phyloP scores from a whole-genome alignment of 2,113 vertebrate species.

The Rhabdornis inornatus region DNA sequence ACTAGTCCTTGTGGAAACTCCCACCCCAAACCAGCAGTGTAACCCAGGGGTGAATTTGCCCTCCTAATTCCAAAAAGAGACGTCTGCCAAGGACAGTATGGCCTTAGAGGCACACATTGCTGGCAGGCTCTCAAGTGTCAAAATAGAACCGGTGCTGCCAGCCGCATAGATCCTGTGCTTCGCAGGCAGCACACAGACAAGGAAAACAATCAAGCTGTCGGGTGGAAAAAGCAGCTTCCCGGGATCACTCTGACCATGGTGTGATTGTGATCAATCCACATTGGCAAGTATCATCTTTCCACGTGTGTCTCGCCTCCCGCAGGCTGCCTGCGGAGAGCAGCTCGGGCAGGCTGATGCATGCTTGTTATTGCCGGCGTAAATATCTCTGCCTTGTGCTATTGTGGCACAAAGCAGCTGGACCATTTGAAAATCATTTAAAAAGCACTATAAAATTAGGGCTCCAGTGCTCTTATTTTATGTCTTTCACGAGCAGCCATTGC shows the following conservation, averaged over 20 bases:
- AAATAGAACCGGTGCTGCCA: neutral
- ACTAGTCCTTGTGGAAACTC: neutral
- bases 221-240: neutral
- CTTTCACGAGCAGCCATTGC: conserved; percentile 55
- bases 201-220: neutral
- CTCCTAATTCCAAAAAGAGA: neutral
- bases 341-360: conserved; percentile 27
- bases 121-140: conserved; percentile 15
- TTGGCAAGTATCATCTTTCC: conserved; percentile 37
- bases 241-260: neutral
- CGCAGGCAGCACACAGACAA: neutral
- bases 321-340: neutral
- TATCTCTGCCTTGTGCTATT: conserved; percentile 55
- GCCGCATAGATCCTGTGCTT: accelerated
- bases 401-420: conserved; percentile 68
- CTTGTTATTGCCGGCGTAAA: conserved; percentile 39
- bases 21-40: neutral
- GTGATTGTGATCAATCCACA: conserved; percentile 1
- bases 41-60: neutral
- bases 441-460: conserved; percentile 67
- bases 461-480: conserved; percentile 52
- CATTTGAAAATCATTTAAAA: conserved; percentile 69
- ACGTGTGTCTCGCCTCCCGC: neutral
- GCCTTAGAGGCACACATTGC: neutral
- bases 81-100: neutral